Base-by-base conservation (phyloP, 1,140 invertebrate genomes). In the Rhagoletis zephyria region DNA sequence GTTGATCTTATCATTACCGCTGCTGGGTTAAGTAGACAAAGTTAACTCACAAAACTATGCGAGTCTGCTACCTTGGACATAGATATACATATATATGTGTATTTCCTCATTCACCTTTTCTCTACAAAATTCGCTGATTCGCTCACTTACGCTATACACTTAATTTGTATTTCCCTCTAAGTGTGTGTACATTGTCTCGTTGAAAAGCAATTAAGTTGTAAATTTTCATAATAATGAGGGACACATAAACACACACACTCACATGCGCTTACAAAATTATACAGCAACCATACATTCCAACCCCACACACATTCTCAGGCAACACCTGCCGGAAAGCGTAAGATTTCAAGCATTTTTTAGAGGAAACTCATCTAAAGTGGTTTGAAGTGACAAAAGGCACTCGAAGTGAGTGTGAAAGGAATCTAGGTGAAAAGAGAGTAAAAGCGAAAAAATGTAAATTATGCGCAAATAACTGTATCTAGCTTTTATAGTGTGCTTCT, bases 311-410 rank as follows among this genome's bases (percentile, higher is more conserved):
- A 81, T 81, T 81, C 51, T 74, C 40, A 45, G 16, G 14, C n/a
- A 81, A 81, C 74, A 81, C 74, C 51, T 56, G 51, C n/a, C 51
- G 10, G 70, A 2, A 77, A 6, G 70, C 70, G 6, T 56, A 30
- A 81, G 74, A 81, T 81, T 81, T 56, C 19, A 19, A 56, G 48
- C 48, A 81, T 81, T 56, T 30, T 81, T 56, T 81, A 56, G 45
- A 14, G 48, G 7, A 42, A 81, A 30, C 48, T 59, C n/a, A 59
- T 16, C 67, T 74, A 45, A 74, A 74, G 67, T 74, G 67, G 67
- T 74, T 74, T 81, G 74, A 81, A 81, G 74, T 81, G 74, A 81
- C 74, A 81, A 56, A 81, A 81, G 74, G 74, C 74, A 81, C 51
- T 81, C 48, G 9, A 59, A 81, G 45, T n/a, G 9, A 63, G 12